phyloP scores from a whole-genome alignment of 2,113 vertebrate species.

The Odontophorus gujanensis region DNA sequence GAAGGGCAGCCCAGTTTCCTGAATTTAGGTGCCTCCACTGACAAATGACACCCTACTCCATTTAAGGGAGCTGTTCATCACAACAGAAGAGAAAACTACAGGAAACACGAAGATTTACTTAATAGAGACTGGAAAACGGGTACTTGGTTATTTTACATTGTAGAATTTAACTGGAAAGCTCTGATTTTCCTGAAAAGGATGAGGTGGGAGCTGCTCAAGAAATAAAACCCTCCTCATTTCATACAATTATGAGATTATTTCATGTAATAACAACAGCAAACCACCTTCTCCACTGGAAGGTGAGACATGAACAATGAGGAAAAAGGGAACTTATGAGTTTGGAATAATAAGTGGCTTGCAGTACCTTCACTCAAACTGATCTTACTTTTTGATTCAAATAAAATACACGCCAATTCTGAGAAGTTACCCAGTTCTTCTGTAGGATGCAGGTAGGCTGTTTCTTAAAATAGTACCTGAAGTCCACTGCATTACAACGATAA shows the following conservation, averaged over 20 bases:
- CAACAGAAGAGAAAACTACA: not conserved
- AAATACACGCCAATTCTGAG: not conserved
- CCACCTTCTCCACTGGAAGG: not conserved
- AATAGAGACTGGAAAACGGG: not conserved
- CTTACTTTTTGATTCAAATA: not conserved
- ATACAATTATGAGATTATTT: not conserved
- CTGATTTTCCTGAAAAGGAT: not conserved
- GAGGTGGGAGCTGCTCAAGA: not conserved
- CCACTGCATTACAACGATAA: not conserved
- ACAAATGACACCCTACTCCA: not conserved
- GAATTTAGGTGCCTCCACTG: not conserved
- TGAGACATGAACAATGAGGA: not conserved
- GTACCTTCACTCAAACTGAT: not conserved
- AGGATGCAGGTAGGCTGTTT: not conserved
- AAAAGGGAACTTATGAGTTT: not conserved
- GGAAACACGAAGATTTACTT: not conserved
- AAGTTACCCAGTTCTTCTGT: constrained; percentile 10
- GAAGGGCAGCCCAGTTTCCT: not conserved
- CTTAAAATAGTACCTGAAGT: constrained; percentile 11
- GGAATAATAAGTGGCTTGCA: not conserved
- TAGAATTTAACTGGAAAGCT: not conserved
- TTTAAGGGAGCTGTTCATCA: not conserved
- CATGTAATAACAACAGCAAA: not conserved
- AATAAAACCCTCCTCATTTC: not conserved
- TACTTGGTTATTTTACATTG: not conserved